Evolutionary conservation across 2,113 vertebrate genomes (phyloP), one percentile per base, ranked within the genome.

Genomic region (Lagopus leucura): DNA sequence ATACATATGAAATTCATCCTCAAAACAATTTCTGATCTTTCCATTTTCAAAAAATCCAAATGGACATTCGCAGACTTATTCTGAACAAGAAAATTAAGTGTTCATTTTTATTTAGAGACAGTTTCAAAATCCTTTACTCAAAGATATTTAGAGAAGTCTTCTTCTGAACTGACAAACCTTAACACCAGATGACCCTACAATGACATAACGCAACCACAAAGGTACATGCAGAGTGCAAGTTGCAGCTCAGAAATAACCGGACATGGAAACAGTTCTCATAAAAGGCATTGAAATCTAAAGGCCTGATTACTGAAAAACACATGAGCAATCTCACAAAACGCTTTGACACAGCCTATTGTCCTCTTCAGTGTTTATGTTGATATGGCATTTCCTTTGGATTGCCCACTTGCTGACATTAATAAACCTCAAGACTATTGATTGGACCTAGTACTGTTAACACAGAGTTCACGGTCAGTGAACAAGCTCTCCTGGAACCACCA

Each of bases 191-290:
- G 65, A 78, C 40, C 36, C n/a, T 70, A 54, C 43, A 82, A 19
- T 6, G 10, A 76, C 25, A 36, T 5, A 75, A 24, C 27, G 28
- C 43, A 88, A 90, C 42, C 16, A 13, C 67, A 76, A 55, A 88
- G 40, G 43, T 55, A 88, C 32, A 42, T 1, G 4, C 18, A 69
- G 64, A 85, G 50, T 48, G 36, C 79, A 64, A 47, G 22, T 9
- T 45, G 34, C 24, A 55, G 72, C 38, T 86, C 48, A 72, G 52
- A 86, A 42, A 57, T 15, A 82, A 65, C 86, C 72, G 54, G 28
- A 27, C 88, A 79, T 45, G 12, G 89, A 50, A 93, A 55, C 43
- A 82, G 27, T 55, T 79, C 54, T 76, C 71, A 71, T 52, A 90
- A 69, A 75, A 73, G 48, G 67, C 54, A 52, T 13, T 38, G 30